phyloP scores from a whole-genome alignment of 2,113 vertebrate species.

The Tupaia tana region DNA sequence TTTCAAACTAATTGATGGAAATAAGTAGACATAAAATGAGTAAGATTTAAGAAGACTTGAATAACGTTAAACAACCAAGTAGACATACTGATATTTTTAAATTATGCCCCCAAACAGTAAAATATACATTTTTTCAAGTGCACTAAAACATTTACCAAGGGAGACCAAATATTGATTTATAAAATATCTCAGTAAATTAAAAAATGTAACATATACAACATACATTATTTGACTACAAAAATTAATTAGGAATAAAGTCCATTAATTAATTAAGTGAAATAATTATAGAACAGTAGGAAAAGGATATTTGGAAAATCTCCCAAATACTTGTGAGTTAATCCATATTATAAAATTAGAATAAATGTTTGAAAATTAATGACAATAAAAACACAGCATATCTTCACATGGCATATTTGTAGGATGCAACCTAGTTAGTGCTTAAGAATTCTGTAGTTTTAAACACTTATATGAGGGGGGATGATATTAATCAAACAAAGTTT shows the following conservation, averaged over 20 bases:
- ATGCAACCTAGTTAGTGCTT: too few relatives aligned
- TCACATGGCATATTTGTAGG: neutral
- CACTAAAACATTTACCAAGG: neutral
- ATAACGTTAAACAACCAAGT: neutral
- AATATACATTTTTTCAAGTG: neutral
- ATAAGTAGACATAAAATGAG: neutral
- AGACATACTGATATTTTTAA: neutral
- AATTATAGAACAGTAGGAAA: neutral
- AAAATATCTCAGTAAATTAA: neutral
- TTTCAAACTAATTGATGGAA: neutral
- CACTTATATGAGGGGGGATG: too few relatives aligned
- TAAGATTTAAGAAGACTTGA: neutral
- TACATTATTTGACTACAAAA: neutral
- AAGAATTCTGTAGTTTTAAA: neutral
- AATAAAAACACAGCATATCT: neutral
- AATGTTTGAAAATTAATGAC: neutral
- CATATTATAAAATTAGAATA: neutral
- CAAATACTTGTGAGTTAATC: neutral
- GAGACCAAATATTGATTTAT: neutral
- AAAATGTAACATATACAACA: neutral
- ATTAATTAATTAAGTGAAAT: neutral
- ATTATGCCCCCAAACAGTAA: neutral
- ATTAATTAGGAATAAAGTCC: neutral
- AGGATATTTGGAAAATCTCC: neutral
- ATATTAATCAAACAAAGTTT: neutral